A percentile compares a stretch with the other conserved stretches of the same genome.
Evolutionary conservation across 2,797 vertebrate species (phyloP).

Genomic region (Eospalax fontanierii): DNA sequence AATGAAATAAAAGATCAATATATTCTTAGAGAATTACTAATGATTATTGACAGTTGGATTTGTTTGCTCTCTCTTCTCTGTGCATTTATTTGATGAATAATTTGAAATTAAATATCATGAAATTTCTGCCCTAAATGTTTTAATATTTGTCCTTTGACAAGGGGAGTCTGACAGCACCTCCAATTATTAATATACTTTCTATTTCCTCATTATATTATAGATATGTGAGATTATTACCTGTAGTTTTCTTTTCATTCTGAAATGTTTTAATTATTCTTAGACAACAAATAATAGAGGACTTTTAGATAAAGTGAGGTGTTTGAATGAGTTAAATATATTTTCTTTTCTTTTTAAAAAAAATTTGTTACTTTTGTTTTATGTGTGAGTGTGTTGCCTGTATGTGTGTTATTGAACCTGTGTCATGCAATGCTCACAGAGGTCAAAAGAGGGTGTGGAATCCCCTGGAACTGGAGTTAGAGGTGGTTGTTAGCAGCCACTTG

Average conservation of each 20-base stretch:
- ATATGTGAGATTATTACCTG: background rate
- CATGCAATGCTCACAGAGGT: too few relatives aligned
- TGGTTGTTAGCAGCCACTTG: too few relatives aligned
- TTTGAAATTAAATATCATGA: conserved; percentile 46
- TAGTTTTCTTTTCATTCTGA: conserved; percentile 43
- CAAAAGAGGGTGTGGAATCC: too few relatives aligned
- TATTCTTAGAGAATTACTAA: background rate
- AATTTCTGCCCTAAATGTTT: background rate
- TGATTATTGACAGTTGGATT: background rate
- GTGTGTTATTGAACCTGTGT: too few relatives aligned
- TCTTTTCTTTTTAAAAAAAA: too few relatives aligned
- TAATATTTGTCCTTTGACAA: background rate
- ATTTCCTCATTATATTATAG: too few relatives aligned
- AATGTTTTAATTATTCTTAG: conserved; percentile 47
- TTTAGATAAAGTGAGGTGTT: background rate
- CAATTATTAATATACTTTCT: background rate
- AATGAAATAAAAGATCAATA: conserved; percentile 13
- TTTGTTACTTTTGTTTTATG: too few relatives aligned
- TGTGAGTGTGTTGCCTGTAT: too few relatives aligned
- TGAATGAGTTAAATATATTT: background rate
- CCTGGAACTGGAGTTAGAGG: too few relatives aligned
- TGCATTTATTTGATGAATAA: background rate
- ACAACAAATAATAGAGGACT: conserved; percentile 21
- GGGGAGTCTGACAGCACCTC: background rate
- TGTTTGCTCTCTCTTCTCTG: background rate